Base-by-base conservation (phyloP, 2,888 invertebrate genomes). In the Neoaliturus tenellus region DNA sequence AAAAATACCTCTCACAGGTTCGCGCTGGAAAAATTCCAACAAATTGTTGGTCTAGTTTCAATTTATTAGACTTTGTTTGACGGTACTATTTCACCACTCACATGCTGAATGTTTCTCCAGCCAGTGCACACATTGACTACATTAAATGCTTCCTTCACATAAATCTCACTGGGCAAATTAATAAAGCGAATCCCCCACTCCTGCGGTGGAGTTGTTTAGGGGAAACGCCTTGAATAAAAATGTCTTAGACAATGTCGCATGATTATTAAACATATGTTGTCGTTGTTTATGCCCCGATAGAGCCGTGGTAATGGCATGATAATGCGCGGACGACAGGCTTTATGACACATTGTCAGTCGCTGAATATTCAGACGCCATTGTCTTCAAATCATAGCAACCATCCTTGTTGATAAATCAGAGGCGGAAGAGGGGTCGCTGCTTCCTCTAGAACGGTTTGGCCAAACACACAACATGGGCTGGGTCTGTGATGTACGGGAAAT, bases 401-500 rank as follows among this genome's bases (percentile, higher is more conserved):
- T 71, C 39, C 71, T 71, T 71, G 71, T 71, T 71, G 39, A 71
- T 71, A 41, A 39, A 71, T 71, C 71, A 71, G 39, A 28, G 62
- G 39, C 71, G 71, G 71, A 23, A 71, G 71, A 39, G 35, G 35
- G 39, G 23, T 71, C 71, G 62, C 62, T 62, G 10, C 62, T 28
- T 62, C 62, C 62, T 62, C 12, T 62, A 31, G 62, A 28, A 31
- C 28, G 31, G 31, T 2, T 44, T 44, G 44, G 12, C 8, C 44
- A 12, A 12, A 8, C 6, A 12, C 6, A 39, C 39, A 39, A 12
- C 12, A 12, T 5, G 39, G 39, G 5, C 39, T n/a, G n/a, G n/a
- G n/a, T n/a, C n/a, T n/a, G n/a, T n/a, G n/a, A n/a, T n/a, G n/a
- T n/a, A n/a, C n/a, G n/a, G n/a, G n/a, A n/a, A n/a, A n/a, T n/a